Evolutionary conservation across 1,140 invertebrate species (phyloP).

Genomic region (Vollenhovia emeryi): DNA sequence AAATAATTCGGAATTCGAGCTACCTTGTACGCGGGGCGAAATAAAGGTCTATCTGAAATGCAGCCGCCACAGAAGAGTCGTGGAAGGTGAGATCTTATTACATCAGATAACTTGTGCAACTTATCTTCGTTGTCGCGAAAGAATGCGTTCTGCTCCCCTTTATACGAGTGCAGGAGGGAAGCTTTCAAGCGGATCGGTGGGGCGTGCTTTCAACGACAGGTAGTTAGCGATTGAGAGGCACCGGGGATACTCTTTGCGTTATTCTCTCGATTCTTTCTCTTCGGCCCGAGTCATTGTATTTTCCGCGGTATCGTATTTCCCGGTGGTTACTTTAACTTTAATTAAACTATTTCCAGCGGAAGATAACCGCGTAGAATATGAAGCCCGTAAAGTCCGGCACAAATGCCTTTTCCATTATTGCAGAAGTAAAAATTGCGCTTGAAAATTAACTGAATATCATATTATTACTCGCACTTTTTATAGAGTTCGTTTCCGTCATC

Average conservation of each 20-base stretch:
- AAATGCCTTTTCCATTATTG: slow-evolving; percentile 21
- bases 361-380: slow-evolving; percentile 5
- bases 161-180: neutral
- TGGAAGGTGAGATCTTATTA: slow-evolving; percentile 41
- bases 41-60: slow-evolving; percentile 16
- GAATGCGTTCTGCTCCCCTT: slow-evolving; percentile 5
- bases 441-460: slow-evolving; percentile 16
- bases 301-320: slow-evolving; percentile 9
- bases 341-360: slow-evolving; percentile 42
- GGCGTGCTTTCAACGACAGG: slow-evolving; percentile 18
- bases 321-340: slow-evolving; percentile 11
- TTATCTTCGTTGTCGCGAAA: slow-evolving; percentile 30
- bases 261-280: slow-evolving; percentile 29
- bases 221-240: slow-evolving; percentile 45
- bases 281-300: slow-evolving; percentile 34
- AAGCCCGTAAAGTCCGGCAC: neutral
- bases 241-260: slow-evolving; percentile 14
- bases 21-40: neutral
- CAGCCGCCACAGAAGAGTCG: neutral
- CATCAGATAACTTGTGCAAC: slow-evolving; percentile 14
- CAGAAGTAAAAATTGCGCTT: neutral
- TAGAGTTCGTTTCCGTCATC: neutral
- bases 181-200: neutral
- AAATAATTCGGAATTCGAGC: neutral
- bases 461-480: neutral